A percentile compares a stretch with the other conserved stretches of the same genome.
Conservation (phyloP, 2,888 invertebrate genomes). For the Orthosia gothica region DNA sequence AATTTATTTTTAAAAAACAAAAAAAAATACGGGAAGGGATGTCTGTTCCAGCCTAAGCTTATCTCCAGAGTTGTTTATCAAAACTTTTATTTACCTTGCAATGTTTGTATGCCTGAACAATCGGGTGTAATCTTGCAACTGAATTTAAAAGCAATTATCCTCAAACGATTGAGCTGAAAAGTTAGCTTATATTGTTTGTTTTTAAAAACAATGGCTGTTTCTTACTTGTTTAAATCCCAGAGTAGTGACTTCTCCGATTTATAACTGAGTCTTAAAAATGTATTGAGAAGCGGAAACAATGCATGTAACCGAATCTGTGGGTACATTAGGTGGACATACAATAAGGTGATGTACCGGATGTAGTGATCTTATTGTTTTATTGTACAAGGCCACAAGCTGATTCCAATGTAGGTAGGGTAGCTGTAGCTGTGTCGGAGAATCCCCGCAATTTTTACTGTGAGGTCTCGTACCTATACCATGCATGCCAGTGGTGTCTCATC, state of each 20-base stretch:
- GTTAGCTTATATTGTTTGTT: too few species aligned
- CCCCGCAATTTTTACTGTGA: too few species aligned
- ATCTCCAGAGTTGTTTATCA: not conserved
- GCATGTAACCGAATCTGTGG: not conserved
- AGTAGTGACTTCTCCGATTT: not conserved
- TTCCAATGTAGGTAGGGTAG: not conserved
- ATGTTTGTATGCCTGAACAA: too few species aligned
- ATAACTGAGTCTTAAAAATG: not conserved
- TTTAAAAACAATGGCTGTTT: not conserved
- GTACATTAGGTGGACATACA: not conserved
- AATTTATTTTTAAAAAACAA: too few species aligned
- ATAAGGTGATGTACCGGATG: not conserved
- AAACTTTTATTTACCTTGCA: not conserved
- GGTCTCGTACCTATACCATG: too few species aligned
- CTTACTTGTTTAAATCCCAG: not conserved
- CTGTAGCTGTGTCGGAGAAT: too few species aligned
- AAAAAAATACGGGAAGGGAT: too few species aligned
- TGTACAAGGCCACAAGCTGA: not conserved
- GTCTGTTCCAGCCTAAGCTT: not conserved
- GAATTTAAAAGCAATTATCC: too few species aligned
- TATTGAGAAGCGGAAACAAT: conserved; percentile 17
- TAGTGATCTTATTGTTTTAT: not conserved
- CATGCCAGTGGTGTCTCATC: too few species aligned
- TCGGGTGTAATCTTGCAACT: too few species aligned
- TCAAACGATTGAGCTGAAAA: too few species aligned